phyloP scores from a whole-genome alignment of 1,140 invertebrate species.

The Platyscapa corneri region DNA sequence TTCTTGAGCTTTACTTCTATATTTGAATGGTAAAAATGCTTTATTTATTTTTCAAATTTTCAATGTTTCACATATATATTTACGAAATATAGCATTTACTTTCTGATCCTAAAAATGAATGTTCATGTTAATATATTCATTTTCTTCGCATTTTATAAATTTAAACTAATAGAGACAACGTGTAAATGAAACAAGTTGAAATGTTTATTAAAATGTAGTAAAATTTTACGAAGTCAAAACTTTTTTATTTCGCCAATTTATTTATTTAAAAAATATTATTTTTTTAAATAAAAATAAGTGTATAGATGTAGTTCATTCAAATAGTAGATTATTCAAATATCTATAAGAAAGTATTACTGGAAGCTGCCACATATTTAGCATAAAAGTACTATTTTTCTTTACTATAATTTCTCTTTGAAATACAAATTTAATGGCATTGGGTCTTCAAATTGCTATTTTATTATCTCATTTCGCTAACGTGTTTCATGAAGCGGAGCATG shows the following conservation, averaged over 20 bases:
- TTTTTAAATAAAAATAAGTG: too few species aligned
- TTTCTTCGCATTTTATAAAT: too few species aligned
- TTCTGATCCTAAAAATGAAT: too few species aligned
- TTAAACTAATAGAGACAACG: too few species aligned
- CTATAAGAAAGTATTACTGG: too few species aligned
- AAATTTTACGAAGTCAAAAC: too few species aligned
- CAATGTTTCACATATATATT: neutral
- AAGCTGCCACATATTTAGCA: constrained; percentile 29
- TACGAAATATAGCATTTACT: neutral
- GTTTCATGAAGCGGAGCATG: constrained; percentile 23
- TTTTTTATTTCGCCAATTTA: too few species aligned
- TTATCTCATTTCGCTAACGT: constrained; percentile 50
- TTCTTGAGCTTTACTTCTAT: neutral
- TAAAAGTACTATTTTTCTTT: constrained; percentile 42
- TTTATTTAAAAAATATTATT: too few species aligned
- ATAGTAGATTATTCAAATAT: neutral
- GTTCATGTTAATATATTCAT: too few species aligned
- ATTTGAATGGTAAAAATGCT: neutral
- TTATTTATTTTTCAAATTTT: neutral
- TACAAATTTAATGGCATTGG: constrained; percentile 43
- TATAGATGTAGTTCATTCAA: too few species aligned
- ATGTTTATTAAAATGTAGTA: too few species aligned
- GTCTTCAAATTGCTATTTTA: constrained; percentile 47
- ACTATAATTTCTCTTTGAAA: constrained; percentile 30
- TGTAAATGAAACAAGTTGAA: too few species aligned